phyloP scores from a whole-genome alignment of 2,113 vertebrate genomes.

The Nansenia antarctica region DNA sequence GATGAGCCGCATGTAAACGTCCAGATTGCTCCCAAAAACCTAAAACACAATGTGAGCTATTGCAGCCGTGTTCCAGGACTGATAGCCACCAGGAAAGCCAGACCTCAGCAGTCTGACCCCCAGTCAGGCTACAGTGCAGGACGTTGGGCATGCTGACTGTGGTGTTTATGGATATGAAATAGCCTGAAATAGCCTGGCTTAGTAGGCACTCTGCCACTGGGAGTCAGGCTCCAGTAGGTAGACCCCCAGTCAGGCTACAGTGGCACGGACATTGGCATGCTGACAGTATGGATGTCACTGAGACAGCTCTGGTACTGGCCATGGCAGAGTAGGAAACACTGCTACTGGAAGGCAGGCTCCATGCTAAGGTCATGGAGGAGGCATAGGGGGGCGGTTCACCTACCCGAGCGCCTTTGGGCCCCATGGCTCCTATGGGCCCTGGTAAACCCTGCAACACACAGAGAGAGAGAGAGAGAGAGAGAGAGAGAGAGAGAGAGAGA shows the following conservation, averaged over 20 bases:
- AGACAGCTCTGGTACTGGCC: too few species aligned
- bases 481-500: background rate
- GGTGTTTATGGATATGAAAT: background rate
- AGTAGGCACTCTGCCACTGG: background rate
- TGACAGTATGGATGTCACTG: too few species aligned
- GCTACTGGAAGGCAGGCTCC: background rate
- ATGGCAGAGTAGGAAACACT: too few species aligned
- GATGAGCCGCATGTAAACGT: background rate
- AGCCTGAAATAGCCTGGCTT: too few species aligned
- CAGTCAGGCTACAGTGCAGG: background rate
- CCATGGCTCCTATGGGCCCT: slow-evolving; percentile 90
- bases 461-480: background rate
- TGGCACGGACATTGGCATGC: too few species aligned
- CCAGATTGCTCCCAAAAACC: background rate
- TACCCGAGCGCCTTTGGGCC: slow-evolving; percentile 95
- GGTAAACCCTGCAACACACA: slow-evolving; percentile 91
- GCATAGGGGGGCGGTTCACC: slow-evolving; percentile 57
- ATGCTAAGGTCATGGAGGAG: background rate
- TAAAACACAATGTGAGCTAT: background rate
- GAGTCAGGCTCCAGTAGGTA: background rate
- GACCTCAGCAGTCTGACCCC: too few species aligned
- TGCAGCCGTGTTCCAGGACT: background rate
- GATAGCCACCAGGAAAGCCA: background rate
- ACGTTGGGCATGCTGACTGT: too few species aligned
- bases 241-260: too few species aligned